phyloP scores from a whole-genome alignment of 2,797 vertebrate genomes.

The Protonibea diacanthus region DNA sequence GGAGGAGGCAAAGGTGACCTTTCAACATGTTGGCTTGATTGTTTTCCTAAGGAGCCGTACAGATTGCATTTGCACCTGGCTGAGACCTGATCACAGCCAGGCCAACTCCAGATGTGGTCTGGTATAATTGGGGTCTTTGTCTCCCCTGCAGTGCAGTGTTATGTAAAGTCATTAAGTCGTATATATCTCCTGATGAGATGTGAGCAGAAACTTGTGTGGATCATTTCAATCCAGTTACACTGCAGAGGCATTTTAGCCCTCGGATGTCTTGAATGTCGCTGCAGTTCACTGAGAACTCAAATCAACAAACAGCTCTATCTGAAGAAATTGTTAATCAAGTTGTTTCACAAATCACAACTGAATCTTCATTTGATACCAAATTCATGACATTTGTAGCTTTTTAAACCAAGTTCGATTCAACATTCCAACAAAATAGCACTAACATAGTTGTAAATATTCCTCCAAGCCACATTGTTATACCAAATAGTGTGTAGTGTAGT shows the following conservation, averaged over 20 bases:
- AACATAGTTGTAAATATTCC: too few relatives aligned
- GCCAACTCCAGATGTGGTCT: neutral
- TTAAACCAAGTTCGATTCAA: too few relatives aligned
- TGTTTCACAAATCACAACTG: too few relatives aligned
- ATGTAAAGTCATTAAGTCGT: neutral
- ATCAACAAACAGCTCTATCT: too few relatives aligned
- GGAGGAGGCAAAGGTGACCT: neutral
- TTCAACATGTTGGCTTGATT: neutral
- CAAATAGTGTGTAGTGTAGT: too few relatives aligned
- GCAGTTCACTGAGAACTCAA: too few relatives aligned
- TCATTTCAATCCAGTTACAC: neutral
- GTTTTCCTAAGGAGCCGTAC: neutral
- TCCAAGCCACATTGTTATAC: too few relatives aligned
- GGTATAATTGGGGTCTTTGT: neutral
- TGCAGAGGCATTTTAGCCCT: neutral
- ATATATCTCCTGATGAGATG: neutral
- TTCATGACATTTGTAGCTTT: too few relatives aligned
- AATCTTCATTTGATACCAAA: too few relatives aligned
- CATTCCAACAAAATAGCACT: too few relatives aligned
- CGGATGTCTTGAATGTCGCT: too few relatives aligned
- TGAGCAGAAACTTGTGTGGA: neutral
- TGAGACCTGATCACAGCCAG: constrained; percentile 3
- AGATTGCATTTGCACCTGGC: constrained; percentile 3
- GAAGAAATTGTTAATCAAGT: too few relatives aligned
- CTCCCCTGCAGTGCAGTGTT: neutral